These are phyloP conservation scores for Emmelina monodactyla DNA, from an alignment of 2,888 invertebrate species.

Conservation along the genomic window DNA sequence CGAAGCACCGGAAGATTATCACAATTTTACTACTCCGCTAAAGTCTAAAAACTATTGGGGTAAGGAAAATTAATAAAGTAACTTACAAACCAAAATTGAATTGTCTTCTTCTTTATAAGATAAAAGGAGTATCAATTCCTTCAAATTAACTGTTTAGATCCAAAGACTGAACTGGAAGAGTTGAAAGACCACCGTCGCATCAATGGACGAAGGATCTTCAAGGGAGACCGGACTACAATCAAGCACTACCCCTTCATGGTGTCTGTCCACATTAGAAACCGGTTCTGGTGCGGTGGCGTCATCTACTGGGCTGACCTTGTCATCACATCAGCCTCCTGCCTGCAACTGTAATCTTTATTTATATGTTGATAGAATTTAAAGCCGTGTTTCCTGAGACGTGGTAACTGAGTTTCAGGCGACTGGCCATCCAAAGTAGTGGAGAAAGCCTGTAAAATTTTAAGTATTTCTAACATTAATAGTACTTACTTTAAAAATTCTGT, in stretches of 20 bases:
- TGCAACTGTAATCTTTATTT: conserved; percentile 38
- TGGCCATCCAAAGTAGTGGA: too few relatives aligned
- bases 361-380: too few relatives aligned
- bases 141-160: conserved; percentile 39
- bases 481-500: too few relatives aligned
- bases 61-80: too few relatives aligned
- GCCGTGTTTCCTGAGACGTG: too few relatives aligned
- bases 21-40: conserved; percentile 23
- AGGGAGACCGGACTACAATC: conserved; percentile 39
- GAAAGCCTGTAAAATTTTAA: too few relatives aligned
- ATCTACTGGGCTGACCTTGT: conserved; percentile 40
- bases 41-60: conserved; percentile 43
- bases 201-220: conserved; percentile 36
- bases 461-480: too few relatives aligned
- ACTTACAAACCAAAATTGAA: too few relatives aligned
- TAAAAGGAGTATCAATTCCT: too few relatives aligned
- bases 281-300: conserved; percentile 52
- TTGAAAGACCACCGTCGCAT: conserved; percentile 30
- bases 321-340: conserved; percentile 46
- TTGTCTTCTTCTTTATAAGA: too few relatives aligned
- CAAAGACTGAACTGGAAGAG: conserved; percentile 38
- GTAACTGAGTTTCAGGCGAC: too few relatives aligned
- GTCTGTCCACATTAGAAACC: conserved; percentile 45
- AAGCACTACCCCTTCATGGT: conserved; percentile 48
- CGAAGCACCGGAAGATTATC: conserved; percentile 31